Evolutionary conservation across 2,797 vertebrate species (phyloP).

Genomic region (Poecile montanus): DNA sequence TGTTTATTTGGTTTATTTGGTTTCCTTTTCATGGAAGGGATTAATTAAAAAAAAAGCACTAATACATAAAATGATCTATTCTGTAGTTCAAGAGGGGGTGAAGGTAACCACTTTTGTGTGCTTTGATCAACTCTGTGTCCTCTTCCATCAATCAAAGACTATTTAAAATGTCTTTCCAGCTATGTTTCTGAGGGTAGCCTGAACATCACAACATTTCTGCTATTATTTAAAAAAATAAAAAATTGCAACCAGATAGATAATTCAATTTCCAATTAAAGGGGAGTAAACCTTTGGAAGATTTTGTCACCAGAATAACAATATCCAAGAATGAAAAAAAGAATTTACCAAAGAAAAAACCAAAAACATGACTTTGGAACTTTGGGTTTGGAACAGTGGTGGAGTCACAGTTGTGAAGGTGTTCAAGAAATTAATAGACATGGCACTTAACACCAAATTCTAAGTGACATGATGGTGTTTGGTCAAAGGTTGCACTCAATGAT

Average conservation of each 20-base stretch:
- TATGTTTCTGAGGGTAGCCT: neutral
- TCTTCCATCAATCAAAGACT: neutral
- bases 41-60: neutral
- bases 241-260: neutral
- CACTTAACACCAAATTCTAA: neutral
- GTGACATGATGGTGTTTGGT: neutral
- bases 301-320: neutral
- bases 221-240: neutral
- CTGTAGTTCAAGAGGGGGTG: neutral
- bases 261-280: neutral
- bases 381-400: too few relatives aligned
- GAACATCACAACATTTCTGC: neutral
- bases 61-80: neutral
- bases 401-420: accelerated
- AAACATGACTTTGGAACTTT: neutral
- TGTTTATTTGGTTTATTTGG: neutral
- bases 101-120: neutral
- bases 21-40: neutral
- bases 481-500: neutral
- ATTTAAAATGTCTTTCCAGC: neutral
- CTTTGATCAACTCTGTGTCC: neutral
- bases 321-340: neutral
- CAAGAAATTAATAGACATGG: neutral
- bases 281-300: neutral
- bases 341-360: neutral